A percentile compares a stretch with the other conserved stretches of the same genome.
Conservation (phyloP, 2,888 invertebrate genomes). For the Andrena fulva region DNA sequence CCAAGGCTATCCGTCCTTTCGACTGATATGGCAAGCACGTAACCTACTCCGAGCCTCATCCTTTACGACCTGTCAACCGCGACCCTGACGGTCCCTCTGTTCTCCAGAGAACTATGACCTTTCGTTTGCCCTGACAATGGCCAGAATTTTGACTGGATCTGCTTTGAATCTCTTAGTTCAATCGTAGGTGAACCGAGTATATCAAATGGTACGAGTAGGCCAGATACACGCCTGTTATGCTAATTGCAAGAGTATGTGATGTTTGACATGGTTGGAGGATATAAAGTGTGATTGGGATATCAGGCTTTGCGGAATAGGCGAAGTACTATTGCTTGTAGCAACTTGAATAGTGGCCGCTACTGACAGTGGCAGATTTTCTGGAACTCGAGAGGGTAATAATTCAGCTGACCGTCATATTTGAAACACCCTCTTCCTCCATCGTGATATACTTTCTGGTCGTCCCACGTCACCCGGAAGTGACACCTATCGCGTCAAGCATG, state of each 20-base stretch:
- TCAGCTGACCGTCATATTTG: not conserved
- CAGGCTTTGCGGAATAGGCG: too few species aligned
- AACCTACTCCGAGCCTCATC: constrained; percentile 64
- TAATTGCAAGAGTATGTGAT: too few species aligned
- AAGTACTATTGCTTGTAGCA: too few species aligned
- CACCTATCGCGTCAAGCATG: not conserved
- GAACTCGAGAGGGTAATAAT: too few species aligned
- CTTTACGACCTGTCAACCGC: constrained; percentile 64
- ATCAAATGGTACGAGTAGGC: not conserved
- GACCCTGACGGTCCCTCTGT: constrained; percentile 51
- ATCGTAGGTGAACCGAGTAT: not conserved
- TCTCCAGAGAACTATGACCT: constrained; percentile 35
- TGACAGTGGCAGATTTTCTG: too few species aligned
- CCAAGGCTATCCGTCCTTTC: constrained; percentile 61
- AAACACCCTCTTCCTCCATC: not conserved
- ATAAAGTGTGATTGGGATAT: too few species aligned
- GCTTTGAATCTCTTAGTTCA: not conserved
- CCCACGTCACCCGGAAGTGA: constrained; percentile 29
- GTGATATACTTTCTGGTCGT: not conserved
- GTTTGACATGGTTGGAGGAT: too few species aligned
- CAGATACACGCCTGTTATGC: too few species aligned
- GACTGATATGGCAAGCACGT: constrained; percentile 69
- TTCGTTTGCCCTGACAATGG: not conserved
- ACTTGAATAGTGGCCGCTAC: too few species aligned
- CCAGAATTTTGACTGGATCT: not conserved